These are phyloP conservation scores for Luscinia megarhynchos DNA, from an alignment of 2,797 vertebrate species.

Conservation along the genomic window DNA sequence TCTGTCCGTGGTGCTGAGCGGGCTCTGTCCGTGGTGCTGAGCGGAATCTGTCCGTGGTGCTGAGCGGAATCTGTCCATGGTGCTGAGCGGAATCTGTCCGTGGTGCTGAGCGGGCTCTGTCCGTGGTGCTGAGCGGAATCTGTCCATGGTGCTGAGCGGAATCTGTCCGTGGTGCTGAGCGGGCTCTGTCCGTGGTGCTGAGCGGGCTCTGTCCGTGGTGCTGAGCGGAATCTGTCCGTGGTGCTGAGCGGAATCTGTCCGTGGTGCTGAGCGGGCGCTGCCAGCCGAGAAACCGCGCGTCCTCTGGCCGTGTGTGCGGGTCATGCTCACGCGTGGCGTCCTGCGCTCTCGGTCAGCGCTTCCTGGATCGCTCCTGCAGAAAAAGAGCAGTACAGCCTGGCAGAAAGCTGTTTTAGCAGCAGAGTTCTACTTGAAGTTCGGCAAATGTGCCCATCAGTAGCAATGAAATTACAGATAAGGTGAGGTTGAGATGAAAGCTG, in stretches of 20 bases:
- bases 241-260: background rate
- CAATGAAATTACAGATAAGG: background rate
- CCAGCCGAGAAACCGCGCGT: accelerated
- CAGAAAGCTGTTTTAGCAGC: background rate
- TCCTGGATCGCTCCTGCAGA: background rate
- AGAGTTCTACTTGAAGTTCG: background rate
- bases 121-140: too few relatives aligned
- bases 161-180: background rate
- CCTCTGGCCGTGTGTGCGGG: accelerated
- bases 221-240: too few relatives aligned
- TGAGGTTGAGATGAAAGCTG: background rate
- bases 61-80: too few relatives aligned
- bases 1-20: background rate
- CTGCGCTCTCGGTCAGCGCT: accelerated
- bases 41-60: too few relatives aligned
- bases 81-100: too few relatives aligned
- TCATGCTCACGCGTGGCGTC: accelerated
- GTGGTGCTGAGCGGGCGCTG: too few relatives aligned
- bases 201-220: too few relatives aligned
- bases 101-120: too few relatives aligned
- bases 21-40: too few relatives aligned
- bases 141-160: too few relatives aligned
- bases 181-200: too few relatives aligned
- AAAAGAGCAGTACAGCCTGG: background rate
- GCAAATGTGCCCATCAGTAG: too few relatives aligned